Conservation (phyloP, 2,797 vertebrate genomes). For the Cuculus canorus region DNA sequence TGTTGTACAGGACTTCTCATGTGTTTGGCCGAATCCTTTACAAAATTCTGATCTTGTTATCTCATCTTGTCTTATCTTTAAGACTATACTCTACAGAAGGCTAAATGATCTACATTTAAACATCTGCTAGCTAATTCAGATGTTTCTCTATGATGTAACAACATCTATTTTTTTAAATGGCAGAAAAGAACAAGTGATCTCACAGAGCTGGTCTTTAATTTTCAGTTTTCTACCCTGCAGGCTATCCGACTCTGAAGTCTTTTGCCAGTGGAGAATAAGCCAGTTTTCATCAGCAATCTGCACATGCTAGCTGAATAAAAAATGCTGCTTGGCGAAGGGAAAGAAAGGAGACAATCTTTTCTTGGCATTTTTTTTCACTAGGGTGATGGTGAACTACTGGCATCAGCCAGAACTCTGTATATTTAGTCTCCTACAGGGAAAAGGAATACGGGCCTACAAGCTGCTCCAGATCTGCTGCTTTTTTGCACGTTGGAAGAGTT, state of each 20-base stretch:
- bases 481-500: background rate
- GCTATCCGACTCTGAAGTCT: background rate
- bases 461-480: background rate
- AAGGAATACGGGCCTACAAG: background rate
- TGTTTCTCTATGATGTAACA: slow-evolving; percentile 8
- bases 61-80: background rate
- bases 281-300: background rate
- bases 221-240: slow-evolving; percentile 38
- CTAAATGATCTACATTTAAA: background rate
- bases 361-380: background rate
- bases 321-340: background rate
- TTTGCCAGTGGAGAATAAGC: background rate
- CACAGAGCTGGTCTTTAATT: slow-evolving; percentile 16
- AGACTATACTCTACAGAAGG: background rate
- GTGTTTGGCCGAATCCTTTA: background rate
- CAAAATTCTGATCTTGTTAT: background rate
- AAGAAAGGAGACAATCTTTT: background rate
- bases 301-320: background rate
- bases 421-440: background rate
- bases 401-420: background rate
- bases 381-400: background rate
- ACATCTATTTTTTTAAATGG: background rate
- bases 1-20: background rate
- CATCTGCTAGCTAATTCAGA: slow-evolving; percentile 1
- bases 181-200: slow-evolving; percentile 25